Percentiles rank a stretch among this genome's conserved stretches.
Evolutionary conservation across 1,140 invertebrate species (phyloP).

Genomic region (Trichonephila clavipes): DNA sequence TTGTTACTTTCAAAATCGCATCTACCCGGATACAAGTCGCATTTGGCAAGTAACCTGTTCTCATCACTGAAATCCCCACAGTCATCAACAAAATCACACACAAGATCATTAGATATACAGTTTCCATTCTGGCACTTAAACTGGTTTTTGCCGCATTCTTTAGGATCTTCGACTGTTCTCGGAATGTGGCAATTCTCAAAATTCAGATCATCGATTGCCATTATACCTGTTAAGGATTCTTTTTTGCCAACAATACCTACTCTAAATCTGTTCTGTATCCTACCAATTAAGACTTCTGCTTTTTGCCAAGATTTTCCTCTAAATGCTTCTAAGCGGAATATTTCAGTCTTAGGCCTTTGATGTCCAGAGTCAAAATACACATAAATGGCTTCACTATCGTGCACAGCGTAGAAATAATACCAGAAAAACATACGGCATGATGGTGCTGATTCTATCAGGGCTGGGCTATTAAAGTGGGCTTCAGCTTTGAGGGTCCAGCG

Average conservation of each 20-base stretch:
- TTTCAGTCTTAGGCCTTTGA: background rate
- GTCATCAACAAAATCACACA: conserved; percentile 77
- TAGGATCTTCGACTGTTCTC: background rate
- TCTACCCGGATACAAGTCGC: conserved; percentile 62
- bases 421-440: conserved; percentile 74
- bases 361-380: conserved; percentile 48
- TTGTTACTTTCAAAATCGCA: conserved; percentile 75
- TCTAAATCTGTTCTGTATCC: conserved; percentile 71
- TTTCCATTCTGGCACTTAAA: conserved; percentile 70
- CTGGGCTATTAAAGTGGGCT: conserved; percentile 62
- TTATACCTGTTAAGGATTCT: background rate
- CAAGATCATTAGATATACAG: conserved; percentile 66
- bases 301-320: conserved; percentile 52
- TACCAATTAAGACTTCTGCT: conserved; percentile 67
- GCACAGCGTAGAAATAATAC: conserved; percentile 57
- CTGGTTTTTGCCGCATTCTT: conserved; percentile 57
- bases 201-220: conserved; percentile 74
- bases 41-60: conserved; percentile 62
- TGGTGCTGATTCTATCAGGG: conserved; percentile 50
- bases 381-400: background rate
- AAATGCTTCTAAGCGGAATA: conserved; percentile 46
- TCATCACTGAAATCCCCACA: conserved; percentile 78
- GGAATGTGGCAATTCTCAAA: conserved; percentile 74
- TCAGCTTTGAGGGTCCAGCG: background rate
- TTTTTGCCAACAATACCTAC: conserved; percentile 57